These are phyloP conservation scores for Zoroaster sp. DNA, from an alignment of 53 echinoderm and acorn worm genomes.

Conservation along the genomic window DNA sequence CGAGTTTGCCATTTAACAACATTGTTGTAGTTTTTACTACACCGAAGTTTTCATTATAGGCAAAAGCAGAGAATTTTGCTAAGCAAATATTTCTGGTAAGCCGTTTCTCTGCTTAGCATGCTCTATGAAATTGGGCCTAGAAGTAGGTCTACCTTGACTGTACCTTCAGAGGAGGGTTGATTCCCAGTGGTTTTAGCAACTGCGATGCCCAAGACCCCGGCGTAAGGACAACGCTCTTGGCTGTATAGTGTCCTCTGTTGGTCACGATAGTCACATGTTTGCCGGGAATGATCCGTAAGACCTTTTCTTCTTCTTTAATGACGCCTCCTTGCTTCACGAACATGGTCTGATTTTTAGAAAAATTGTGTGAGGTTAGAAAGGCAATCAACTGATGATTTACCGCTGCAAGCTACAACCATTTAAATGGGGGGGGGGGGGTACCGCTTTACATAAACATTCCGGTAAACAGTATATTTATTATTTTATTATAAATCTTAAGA, in stretches of 20 bases:
- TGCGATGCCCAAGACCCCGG: conserved; percentile 89
- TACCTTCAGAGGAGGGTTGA: conserved; percentile 72
- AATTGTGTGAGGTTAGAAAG: too few relatives aligned
- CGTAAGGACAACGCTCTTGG: conserved; percentile 74
- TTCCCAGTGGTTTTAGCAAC: conserved; percentile 74
- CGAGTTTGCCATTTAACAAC: not conserved
- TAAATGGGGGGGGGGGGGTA: too few relatives aligned
- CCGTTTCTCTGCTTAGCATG: too few relatives aligned
- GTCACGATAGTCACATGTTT: conserved; percentile 62
- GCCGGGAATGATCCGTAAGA: conserved; percentile 74
- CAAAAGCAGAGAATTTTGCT: too few relatives aligned
- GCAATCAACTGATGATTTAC: too few relatives aligned
- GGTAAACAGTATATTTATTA: too few relatives aligned
- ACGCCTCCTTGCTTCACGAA: conserved; percentile 74
- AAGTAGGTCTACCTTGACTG: too few relatives aligned
- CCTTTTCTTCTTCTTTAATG: conserved; percentile 73
- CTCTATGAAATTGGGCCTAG: too few relatives aligned
- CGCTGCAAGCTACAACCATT: too few relatives aligned
- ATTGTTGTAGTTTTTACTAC: not conserved
- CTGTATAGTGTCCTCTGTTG: conserved; percentile 57
- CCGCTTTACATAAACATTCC: too few relatives aligned
- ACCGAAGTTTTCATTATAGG: not conserved
- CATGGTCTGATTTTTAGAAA: not conserved
- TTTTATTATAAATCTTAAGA: too few relatives aligned
- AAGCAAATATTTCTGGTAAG: too few relatives aligned